Conservation (phyloP, 1,140 invertebrate genomes). For the Frieseomelitta varia region DNA sequence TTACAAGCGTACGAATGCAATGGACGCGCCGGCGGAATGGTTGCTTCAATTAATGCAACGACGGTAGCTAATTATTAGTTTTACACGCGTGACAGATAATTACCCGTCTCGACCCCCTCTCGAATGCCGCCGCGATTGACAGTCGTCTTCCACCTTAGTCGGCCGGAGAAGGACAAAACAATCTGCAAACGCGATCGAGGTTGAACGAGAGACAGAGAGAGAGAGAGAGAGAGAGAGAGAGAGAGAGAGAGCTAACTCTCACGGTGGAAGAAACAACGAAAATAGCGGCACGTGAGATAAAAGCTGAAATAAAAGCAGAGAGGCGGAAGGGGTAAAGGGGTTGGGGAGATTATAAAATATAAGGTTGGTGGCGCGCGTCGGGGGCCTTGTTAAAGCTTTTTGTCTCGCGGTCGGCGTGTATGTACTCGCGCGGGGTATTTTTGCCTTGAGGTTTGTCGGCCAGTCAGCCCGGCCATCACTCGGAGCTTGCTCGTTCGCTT, state of each 20-base stretch:
- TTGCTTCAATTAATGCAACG: conserved; percentile 76
- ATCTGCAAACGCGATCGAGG: no score
- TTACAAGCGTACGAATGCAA: no score
- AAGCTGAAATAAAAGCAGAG: no score
- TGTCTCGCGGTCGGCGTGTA: conserved; percentile 40
- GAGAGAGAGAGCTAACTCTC: no score
- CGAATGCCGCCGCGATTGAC: conserved; percentile 26
- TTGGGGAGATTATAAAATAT: conserved; percentile 60
- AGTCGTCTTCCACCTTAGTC: not conserved
- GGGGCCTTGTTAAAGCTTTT: conserved; percentile 78
- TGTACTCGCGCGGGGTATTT: conserved; percentile 45
- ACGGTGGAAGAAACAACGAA: no score
- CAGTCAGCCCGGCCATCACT: not conserved
- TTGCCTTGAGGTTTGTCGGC: conserved; percentile 32
- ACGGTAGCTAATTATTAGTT: conserved; percentile 79
- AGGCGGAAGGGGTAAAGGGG: no score
- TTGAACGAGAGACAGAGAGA: no score
- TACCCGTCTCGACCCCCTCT: conserved; percentile 55
- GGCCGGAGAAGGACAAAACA: conserved; percentile 13
- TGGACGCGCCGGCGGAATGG: no score
- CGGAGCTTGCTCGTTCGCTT: not conserved
- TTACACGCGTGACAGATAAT: conserved; percentile 76
- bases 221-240: no score
- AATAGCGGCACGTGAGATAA: not conserved
- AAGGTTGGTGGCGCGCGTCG: conserved; percentile 54